Evolutionary conservation across 2,113 vertebrate species (phyloP), one percentile per base, ranked within the genome.

Genomic region (Hemiscyllium ocellatum): DNA sequence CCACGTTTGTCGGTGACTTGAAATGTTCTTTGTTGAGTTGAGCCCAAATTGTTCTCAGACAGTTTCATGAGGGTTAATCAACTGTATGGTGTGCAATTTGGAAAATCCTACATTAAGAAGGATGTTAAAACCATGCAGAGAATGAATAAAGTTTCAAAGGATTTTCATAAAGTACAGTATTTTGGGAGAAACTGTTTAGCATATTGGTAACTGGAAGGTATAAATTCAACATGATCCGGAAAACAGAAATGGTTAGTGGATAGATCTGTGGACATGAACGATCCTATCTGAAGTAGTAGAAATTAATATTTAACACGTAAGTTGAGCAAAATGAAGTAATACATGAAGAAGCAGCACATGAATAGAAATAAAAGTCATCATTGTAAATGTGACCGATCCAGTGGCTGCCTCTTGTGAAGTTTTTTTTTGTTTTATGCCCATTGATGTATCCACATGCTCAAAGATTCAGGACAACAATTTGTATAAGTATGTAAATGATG

Each of bases 241-340:
- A 6, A 0, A 42, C 80, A 83, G 1, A 83, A 42, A 6, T 83
- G n/a, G 17, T 83, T 83, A 83, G 19, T 37, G 26, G 70, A 83
- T 15, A 42, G 80, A 42, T 83, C 1, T 42, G 37, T 42, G 80
- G 80, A 42, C n/a, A 83, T 83, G 76, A 80, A 80, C n/a, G n/a
- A 17, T 80, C 78, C 17, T 80, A 80, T 42, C 37, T 20, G 19
- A 83, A 47, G 42, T 17, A 83, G 37, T 20, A 47, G 15, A 83
- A 42, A 42, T 42, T 47, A 20, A 17, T 5, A 1, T 83, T 83
- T 47, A n/a, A 37, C n/a, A 80, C 12, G 78, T 96, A 97, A 96
- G 96, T 96, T n/a, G 95, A 97, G 86, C 96, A 95, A n/a, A 96
- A 37, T 29, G 8, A 24, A 8, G 47, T 7, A 61, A 93, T 93